Base-by-base conservation (phyloP, 2,888 invertebrate genomes). In the Epistrophella euchroma region DNA sequence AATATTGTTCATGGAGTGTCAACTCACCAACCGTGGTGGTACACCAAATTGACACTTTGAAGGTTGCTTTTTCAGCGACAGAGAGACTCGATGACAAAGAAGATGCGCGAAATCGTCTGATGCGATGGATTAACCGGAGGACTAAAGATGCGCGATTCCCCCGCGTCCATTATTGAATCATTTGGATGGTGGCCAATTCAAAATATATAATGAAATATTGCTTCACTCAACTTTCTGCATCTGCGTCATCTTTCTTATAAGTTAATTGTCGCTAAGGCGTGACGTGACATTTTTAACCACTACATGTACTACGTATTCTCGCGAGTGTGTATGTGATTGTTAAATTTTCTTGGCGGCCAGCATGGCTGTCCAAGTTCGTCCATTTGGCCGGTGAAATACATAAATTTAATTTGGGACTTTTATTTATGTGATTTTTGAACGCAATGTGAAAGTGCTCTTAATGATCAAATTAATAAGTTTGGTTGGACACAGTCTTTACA, bases 211-310 rank as follows among this genome's bases (percentile, higher is more conserved):
- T 81, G 76, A 86, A 86, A 81, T 55, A 80, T 60, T 40, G 37
- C 37, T 76, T 58, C 76, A 45, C 68, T 81, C 85, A 81, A 81
- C 85, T 86, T 86, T 86, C 45, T 73, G 81, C 85, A 86, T 81
- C 81, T 77, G 56, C 81, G 77, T 86, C 85, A 86, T 86, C 77
- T 86, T 86, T 86, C 85, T 81, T 86, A 82, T 82, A 86, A 86
- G 68, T 86, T 86, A 86, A 86, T 86, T 86, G 81, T 79, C 79
- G 74, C 56, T 73, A 77, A 77, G 77, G 73, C 76, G 62, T 77
- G 77, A 77, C 81, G 85, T 56, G 70, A 32, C 35, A 75, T 56
- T 64, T 78, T 64, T 37, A 52, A 11, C 19, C 40, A 43, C n/a
- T 43, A 43, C 58, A 17, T 43, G 10, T 28, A 45, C 52, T 22